Evolutionary conservation across 2,797 vertebrate genomes (phyloP).

Genomic region (Gymnoscopelus braueri): DNA sequence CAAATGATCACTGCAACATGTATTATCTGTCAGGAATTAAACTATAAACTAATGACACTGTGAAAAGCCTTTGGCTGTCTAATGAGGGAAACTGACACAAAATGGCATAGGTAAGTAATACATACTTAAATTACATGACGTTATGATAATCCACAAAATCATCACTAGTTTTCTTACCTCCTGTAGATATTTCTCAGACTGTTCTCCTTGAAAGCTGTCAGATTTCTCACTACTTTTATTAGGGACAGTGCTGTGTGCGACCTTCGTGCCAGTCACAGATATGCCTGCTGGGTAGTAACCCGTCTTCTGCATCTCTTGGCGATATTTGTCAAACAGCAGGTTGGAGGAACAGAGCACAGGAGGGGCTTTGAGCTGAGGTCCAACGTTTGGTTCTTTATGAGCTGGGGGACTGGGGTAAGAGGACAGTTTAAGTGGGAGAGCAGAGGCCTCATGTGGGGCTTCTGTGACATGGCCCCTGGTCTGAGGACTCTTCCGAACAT

Average conservation of each 20-base stretch:
- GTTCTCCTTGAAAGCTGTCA: slow-evolving; percentile 83
- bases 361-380: slow-evolving; percentile 73
- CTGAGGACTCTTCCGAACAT: slow-evolving; percentile 88
- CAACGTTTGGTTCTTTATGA: slow-evolving; percentile 59
- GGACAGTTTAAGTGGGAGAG: slow-evolving; percentile 74
- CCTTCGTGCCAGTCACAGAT: slow-evolving; percentile 82
- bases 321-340: slow-evolving; percentile 86
- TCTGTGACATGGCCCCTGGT: slow-evolving; percentile 77
- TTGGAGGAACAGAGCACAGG: slow-evolving; percentile 73
- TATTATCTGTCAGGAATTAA: background rate
- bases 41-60: background rate
- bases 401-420: slow-evolving; percentile 72
- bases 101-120: background rate
- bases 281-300: slow-evolving; percentile 82
- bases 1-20: background rate
- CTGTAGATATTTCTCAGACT: slow-evolving; percentile 79
- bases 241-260: slow-evolving; percentile 74
- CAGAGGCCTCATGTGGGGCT: slow-evolving; percentile 60
- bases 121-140: slow-evolving; percentile 4
- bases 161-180: slow-evolving; percentile 68
- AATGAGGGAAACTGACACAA: background rate
- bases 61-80: background rate
- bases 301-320: slow-evolving; percentile 88
- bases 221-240: slow-evolving; percentile 83
- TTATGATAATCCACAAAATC: background rate